These are phyloP conservation scores for Merluccius polli DNA, from an alignment of 2,797 vertebrate genomes.

Conservation along the genomic window DNA sequence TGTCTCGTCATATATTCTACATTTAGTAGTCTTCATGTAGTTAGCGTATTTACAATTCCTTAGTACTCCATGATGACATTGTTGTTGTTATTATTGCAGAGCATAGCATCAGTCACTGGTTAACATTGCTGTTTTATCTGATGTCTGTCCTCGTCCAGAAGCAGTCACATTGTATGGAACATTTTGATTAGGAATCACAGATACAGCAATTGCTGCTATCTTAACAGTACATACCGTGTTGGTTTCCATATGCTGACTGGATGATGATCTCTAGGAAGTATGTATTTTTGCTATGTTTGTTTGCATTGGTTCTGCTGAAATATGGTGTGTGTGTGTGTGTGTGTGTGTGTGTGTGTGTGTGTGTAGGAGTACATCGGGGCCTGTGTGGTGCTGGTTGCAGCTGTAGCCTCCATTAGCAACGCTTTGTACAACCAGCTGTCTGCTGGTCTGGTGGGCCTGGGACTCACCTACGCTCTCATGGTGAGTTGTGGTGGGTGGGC, in stretches of 20 bases:
- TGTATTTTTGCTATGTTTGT: background rate
- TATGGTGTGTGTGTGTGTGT: background rate
- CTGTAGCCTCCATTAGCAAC: slow-evolving; percentile 94
- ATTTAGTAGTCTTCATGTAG: background rate
- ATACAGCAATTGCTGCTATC: no score
- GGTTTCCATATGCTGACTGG: no score
- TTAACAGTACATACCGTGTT: no score
- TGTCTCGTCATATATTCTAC: background rate
- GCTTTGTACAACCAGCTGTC: slow-evolving; percentile 82
- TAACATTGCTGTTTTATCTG: no score
- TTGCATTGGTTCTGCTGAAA: background rate
- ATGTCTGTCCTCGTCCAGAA: no score
- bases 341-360: slow-evolving; percentile 12
- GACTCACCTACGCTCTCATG: slow-evolving; percentile 96
- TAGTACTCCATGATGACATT: background rate
- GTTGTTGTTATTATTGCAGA: background rate
- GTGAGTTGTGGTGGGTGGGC: slow-evolving; percentile 73
- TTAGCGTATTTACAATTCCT: background rate
- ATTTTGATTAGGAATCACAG: no score
- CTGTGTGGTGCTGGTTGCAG: slow-evolving; percentile 93
- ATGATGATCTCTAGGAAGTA: no score
- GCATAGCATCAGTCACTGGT: background rate
- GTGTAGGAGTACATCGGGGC: slow-evolving; percentile 94
- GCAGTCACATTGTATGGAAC: no score
- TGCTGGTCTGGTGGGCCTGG: slow-evolving; percentile 91